Evolutionary conservation across 2,113 vertebrate genomes (phyloP), one percentile per base, ranked within the genome.

Genomic region (Paramisgurnus dabryanus): DNA sequence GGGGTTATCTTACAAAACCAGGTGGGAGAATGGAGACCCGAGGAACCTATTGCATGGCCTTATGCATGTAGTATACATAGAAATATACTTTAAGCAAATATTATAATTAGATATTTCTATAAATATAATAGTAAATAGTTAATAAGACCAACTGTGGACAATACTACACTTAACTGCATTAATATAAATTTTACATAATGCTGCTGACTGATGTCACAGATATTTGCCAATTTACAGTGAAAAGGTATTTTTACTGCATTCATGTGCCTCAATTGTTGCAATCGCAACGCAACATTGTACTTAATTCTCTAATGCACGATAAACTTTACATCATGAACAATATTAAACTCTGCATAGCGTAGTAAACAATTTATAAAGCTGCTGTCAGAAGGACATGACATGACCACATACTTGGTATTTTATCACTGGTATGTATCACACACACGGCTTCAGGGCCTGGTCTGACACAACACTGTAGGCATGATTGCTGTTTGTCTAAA

Each of bases 1-100:
- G 84, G 85, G 86, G 90, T 91, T 92, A 93, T 93, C 90, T 92
- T 88, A 43, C 65, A 63, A 39, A 85, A 85, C 86, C 91, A 92
- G 92, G 86, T 89, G 82, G 81, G 78, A 83, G 83, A 49, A 69
- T 12, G 53, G 13, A 47, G 7, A 8, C 58, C 68, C 61, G 27
- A 47, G 73, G 7, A 61, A 63, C 18, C 50, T 57, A 17, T 50
- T 41, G 3, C 55, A 53, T 43, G 27, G 61, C 40, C 6, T 67
- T 71, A 41, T 45, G 45, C 8, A 60, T 76, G 55, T 64, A 6
- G 57, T 3, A 34, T 34, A 34, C 27, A 34, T 2, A 2, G 1
- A 34, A 34, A 34, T 34, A 34, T 34, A 34, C 27, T 34, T 2
- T 1, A 34, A 34, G 27, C 27, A 1, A 34, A 34, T 34, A 34